Evolutionary conservation across 2,888 invertebrate species (phyloP), one percentile per base, ranked within the genome.

Genomic region (Aphrophora alni): DNA sequence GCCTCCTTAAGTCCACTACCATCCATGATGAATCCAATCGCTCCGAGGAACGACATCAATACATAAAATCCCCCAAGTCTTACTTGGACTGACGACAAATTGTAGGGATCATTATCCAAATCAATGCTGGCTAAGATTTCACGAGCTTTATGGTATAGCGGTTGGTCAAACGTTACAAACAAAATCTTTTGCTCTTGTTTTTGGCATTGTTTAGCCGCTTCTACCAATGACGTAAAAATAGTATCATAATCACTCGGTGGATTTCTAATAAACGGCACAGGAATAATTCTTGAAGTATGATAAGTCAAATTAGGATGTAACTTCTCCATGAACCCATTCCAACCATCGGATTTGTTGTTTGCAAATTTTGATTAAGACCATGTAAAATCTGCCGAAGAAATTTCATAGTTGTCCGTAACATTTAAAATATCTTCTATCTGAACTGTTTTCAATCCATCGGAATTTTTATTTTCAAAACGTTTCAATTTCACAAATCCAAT

Each of bases 401-500:
- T 33, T 33, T 33, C 33, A 33, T 33, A 33, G 33, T 5, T 33
- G 33, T 33, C 33, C 33, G 33, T 33, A 33, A 33, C 33, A 8
- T 33, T 8, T 33, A 33, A 33, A 33, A 33, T 33, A 33, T 33
- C 33, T 33, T 33, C 33, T 33, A 33, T 8, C 8, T 33, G 33
- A 33, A 33, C 33, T 33, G 33, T 33, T 33, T 33, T 33, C 33
- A 33, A 33, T 33, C 33, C 24, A 68, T 68, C 68, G 68, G 68
- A 68, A 68, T 68, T 68, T 68, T 68, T 68, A 10, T 68, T 68
- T 68, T 68, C 68, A 68, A 68, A 68, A 68, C 68, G 68, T 68
- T 68, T 68, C 68, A 68, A 68, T 68, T 68, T 68, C 68, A 68
- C 68, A 68, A 68, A 68, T 68, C 68, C n/a, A 68, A 33, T 33